Evolutionary conservation across 2,888 invertebrate species (phyloP).

Genomic region (Diploptera punctata): DNA sequence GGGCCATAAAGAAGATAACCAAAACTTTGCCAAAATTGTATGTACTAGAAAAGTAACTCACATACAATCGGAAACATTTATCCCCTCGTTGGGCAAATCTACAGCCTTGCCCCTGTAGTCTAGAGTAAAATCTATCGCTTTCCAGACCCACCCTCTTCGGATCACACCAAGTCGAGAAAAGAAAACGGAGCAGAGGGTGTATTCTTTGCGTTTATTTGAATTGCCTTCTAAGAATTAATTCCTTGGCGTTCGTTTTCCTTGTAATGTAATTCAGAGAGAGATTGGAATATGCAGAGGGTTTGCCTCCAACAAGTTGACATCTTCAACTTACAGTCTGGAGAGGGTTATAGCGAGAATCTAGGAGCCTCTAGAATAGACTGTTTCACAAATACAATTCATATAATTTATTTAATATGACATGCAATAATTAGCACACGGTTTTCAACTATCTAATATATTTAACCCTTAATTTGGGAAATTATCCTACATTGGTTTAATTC

Average conservation of each 20-base stretch:
- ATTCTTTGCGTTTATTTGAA: constrained; percentile 28
- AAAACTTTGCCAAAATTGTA: too few species aligned
- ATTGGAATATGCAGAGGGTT: background rate
- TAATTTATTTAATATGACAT: too few species aligned
- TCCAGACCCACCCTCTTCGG: constrained; percentile 16
- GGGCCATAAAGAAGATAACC: too few species aligned
- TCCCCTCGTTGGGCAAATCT: constrained; percentile 7
- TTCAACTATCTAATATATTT: too few species aligned
- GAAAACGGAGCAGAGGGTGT: background rate
- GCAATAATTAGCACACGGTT: too few species aligned
- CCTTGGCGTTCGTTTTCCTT: constrained; percentile 20
- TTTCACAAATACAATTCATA: too few species aligned
- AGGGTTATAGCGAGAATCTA: too few species aligned
- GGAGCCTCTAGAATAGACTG: too few species aligned
- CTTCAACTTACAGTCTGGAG: background rate
- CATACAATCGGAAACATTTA: constrained; percentile 15
- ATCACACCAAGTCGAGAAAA: background rate
- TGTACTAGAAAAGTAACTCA: background rate
- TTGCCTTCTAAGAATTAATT: constrained; percentile 24
- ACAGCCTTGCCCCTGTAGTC: background rate
- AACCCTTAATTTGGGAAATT: too few species aligned
- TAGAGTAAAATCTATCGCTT: constrained; percentile 27
- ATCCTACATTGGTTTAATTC: too few species aligned
- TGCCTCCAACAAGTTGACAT: constrained; percentile 2
- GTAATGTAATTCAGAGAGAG: constrained; percentile 14